These are phyloP conservation scores for Pseudomyrmex concolor DNA, from an alignment of 1,140 invertebrate genomes.

Conservation along the genomic window DNA sequence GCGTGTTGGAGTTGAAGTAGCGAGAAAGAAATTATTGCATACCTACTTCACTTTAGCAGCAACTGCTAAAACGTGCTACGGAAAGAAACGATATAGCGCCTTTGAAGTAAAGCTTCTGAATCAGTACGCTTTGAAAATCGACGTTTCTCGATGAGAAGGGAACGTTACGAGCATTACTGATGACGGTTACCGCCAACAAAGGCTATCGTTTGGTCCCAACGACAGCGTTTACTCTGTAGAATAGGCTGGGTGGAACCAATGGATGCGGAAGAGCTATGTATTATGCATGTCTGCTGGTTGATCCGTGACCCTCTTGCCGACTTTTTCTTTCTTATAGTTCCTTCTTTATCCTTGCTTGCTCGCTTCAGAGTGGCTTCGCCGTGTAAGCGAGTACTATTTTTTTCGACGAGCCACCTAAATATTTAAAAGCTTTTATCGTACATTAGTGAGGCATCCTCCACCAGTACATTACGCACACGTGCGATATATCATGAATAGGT, in stretches of 20 bases:
- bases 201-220: slow-evolving; percentile 9
- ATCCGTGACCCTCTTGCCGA: slow-evolving; percentile 62
- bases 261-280: slow-evolving; percentile 59
- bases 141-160: slow-evolving; percentile 12
- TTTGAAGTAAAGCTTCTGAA: slow-evolving; percentile 7
- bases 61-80: slow-evolving; percentile 19
- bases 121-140: slow-evolving; percentile 21
- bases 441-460: neutral
- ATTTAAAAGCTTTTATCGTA: slow-evolving; percentile 72
- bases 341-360: slow-evolving; percentile 33
- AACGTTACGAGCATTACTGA: slow-evolving; percentile 57
- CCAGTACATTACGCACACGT: neutral
- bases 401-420: slow-evolving; percentile 65
- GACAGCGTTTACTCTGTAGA: slow-evolving; percentile 31
- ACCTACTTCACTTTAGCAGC: neutral
- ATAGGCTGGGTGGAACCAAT: slow-evolving; percentile 56
- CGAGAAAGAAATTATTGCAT: slow-evolving; percentile 19
- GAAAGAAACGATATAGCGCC: slow-evolving; percentile 11
- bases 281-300: slow-evolving; percentile 71
- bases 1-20: neutral
- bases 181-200: slow-evolving; percentile 3
- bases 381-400: slow-evolving; percentile 56
- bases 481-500: neutral
- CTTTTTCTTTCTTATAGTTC: slow-evolving; percentile 21
- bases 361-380: slow-evolving; percentile 20